Percentiles rank a stretch among this genome's conserved stretches.
Conservation (phyloP, 2,888 invertebrate genomes). For the Plagiodera versicolora region DNA sequence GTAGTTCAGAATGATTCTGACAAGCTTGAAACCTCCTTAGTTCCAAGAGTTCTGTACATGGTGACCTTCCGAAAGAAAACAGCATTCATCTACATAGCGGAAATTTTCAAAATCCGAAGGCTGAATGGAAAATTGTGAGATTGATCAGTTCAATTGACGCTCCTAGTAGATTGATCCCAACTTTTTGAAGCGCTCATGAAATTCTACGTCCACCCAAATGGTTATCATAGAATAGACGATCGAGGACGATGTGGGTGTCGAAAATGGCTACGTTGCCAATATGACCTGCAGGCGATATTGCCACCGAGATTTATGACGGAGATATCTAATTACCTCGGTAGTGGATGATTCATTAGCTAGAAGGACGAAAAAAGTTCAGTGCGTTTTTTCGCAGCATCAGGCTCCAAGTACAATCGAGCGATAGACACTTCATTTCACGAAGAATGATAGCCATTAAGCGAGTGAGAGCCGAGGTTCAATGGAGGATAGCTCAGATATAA, state of each 20-base stretch:
- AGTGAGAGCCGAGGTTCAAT: too few species aligned
- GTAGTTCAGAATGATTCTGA: too few species aligned
- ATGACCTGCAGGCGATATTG: slow-evolving; percentile 35
- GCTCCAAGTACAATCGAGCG: background rate
- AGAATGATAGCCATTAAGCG: background rate
- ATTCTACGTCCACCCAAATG: slow-evolving; percentile 21
- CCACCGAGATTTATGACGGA: slow-evolving; percentile 32
- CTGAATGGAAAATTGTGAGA: too few species aligned
- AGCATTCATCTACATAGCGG: too few species aligned
- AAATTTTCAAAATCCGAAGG: too few species aligned
- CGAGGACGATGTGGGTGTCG: slow-evolving; percentile 30
- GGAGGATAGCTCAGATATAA: too few species aligned
- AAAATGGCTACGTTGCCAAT: slow-evolving; percentile 23
- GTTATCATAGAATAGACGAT: slow-evolving; percentile 28
- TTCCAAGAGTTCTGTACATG: too few species aligned
- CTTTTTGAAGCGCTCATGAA: background rate
- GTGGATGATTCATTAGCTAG: slow-evolving; percentile 19
- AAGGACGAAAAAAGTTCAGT: background rate
- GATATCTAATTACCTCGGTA: slow-evolving; percentile 32
- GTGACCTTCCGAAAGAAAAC: too few species aligned
- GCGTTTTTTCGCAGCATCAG: slow-evolving; percentile 1
- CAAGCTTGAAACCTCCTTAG: too few species aligned
- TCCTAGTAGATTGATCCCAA: too few species aligned
- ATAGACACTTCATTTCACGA: background rate
- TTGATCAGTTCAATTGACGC: too few species aligned